Conservation (phyloP, 2,113 vertebrate genomes). For the Clinocottus analis region DNA sequence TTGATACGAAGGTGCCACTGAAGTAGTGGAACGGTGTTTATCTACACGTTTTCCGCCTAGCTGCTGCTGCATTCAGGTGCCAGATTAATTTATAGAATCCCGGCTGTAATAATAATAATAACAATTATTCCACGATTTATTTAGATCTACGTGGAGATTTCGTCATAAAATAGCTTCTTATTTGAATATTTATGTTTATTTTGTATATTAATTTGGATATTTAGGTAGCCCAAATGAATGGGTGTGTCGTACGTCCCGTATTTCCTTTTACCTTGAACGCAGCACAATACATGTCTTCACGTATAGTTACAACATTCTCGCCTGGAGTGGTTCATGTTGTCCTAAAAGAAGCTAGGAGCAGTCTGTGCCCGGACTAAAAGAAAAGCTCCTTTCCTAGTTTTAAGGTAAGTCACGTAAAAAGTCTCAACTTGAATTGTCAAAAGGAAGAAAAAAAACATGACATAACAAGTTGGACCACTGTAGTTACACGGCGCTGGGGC, state of each 20-base stretch:
- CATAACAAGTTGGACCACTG: background rate
- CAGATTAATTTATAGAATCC: rapidly evolving
- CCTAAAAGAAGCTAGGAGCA: background rate
- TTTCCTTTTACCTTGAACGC: background rate
- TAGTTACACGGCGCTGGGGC: background rate
- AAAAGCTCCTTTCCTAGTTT: background rate
- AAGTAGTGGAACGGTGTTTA: conserved; percentile 5
- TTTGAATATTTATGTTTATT: background rate
- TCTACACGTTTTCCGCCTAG: conserved; percentile 6
- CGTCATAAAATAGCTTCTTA: rapidly evolving
- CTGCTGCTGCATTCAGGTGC: conserved; percentile 34
- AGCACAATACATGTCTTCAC: conserved; percentile 31
- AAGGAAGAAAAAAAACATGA: background rate
- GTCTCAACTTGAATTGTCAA: background rate
- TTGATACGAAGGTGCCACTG: background rate
- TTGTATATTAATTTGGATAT: background rate
- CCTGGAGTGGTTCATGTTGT: conserved; percentile 13
- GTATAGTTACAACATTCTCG: conserved; percentile 33
- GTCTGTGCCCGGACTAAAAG: background rate
- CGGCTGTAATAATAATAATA: background rate
- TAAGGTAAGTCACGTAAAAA: conserved; percentile 49
- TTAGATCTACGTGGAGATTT: background rate
- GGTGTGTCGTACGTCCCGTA: rapidly evolving
- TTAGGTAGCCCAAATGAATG: background rate
- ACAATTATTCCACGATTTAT: background rate